Conservation (phyloP, 2,888 invertebrate genomes). For the Rhagonycha fulva region DNA sequence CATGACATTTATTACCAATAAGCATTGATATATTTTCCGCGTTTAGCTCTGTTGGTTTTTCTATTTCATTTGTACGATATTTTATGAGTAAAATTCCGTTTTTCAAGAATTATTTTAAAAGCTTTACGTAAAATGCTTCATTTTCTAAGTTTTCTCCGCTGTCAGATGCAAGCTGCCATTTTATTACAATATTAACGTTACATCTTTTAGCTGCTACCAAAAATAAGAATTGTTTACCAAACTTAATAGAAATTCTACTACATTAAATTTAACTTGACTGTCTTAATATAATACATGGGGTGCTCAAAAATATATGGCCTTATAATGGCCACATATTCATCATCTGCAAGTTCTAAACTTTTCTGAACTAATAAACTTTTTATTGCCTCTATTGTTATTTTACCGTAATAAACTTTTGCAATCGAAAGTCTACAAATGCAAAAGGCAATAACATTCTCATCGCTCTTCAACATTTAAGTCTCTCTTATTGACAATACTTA, state of each 20-base stretch:
- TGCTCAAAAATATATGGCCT: not conserved
- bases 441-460: not conserved
- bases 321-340: not conserved
- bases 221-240: not conserved
- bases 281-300: not conserved
- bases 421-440: not conserved
- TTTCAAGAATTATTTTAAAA: slow-evolving; percentile 25
- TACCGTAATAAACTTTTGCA: not conserved
- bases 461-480: not conserved
- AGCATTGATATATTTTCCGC: slow-evolving; percentile 48
- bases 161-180: slow-evolving; percentile 1
- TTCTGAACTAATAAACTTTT: not conserved
- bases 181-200: not conserved
- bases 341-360: not conserved
- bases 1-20: slow-evolving; percentile 52
- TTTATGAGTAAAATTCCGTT: slow-evolving; percentile 26
- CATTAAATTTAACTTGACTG: not conserved
- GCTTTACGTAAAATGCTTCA: slow-evolving; percentile 20
- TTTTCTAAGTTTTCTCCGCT: slow-evolving; percentile 1
- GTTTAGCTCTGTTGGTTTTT: slow-evolving; percentile 34
- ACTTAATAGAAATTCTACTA: not conserved
- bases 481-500: not conserved
- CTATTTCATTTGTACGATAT: slow-evolving; percentile 30
- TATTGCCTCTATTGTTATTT: not conserved
- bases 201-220: not conserved